These are phyloP conservation scores for Tenodera sinensis DNA, from an alignment of 2,888 invertebrate genomes.

Conservation along the genomic window DNA sequence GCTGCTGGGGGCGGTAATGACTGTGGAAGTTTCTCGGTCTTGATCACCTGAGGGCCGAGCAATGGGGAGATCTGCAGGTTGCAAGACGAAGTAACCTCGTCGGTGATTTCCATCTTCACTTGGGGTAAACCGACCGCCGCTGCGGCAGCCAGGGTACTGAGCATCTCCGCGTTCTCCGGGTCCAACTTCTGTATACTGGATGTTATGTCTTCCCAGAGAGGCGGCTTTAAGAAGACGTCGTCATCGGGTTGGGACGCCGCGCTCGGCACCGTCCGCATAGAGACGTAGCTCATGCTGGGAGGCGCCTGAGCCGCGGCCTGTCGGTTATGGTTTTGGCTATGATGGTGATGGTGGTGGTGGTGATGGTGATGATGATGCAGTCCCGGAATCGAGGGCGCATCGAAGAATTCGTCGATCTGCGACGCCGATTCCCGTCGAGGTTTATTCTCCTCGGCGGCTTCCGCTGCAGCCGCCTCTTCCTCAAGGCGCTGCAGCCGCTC, in stretches of 20 bases:
- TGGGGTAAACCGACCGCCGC: constrained; percentile 58
- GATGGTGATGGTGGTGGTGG: constrained; percentile 24
- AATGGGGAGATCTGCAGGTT: constrained; percentile 16
- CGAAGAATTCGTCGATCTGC: constrained; percentile 65
- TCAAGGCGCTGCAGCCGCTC: constrained; percentile 59
- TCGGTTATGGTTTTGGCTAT: constrained; percentile 17
- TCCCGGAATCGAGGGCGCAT: constrained; percentile 41
- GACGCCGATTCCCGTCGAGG: constrained; percentile 58
- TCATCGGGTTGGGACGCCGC: constrained; percentile 57
- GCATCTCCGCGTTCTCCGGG: constrained; percentile 85
- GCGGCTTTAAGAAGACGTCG: constrained; percentile 79
- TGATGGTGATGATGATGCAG: constrained; percentile 32
- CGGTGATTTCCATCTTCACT: constrained; percentile 76
- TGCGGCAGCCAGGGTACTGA: constrained; percentile 46
- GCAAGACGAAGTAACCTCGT: constrained; percentile 46
- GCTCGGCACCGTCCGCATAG: constrained; percentile 51
- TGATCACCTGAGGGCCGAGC: constrained; percentile 29
- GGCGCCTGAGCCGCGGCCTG: background rate
- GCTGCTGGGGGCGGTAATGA: constrained; percentile 49
- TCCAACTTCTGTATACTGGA: constrained; percentile 87
- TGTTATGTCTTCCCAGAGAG: constrained; percentile 88
- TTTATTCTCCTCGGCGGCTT: constrained; percentile 44
- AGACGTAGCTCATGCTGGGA: constrained; percentile 50
- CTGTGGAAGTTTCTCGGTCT: constrained; percentile 37
- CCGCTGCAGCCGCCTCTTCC: constrained; percentile 49